Evolutionary conservation across 1,140 invertebrate species (phyloP).

Genomic region (Drosophila melanica): DNA sequence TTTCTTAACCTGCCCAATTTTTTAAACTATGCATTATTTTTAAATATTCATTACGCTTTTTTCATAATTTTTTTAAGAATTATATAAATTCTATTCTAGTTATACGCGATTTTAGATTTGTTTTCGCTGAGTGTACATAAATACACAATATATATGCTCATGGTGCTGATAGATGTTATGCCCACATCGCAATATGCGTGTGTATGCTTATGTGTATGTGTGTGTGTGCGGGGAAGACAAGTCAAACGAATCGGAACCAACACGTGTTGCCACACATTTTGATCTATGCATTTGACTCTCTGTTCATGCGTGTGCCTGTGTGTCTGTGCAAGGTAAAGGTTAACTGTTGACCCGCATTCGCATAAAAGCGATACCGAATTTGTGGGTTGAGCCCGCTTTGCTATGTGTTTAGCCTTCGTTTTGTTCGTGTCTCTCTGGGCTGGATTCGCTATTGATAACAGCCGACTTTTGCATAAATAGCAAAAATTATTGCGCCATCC

Average conservation of each 20-base stretch:
- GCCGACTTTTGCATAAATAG: slow-evolving; percentile 52
- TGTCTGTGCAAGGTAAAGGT: slow-evolving; percentile 47
- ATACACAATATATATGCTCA: slow-evolving; percentile 28
- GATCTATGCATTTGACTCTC: slow-evolving; percentile 37
- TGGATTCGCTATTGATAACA: slow-evolving; percentile 38
- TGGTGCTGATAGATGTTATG: slow-evolving; percentile 40
- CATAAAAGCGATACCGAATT: slow-evolving; percentile 36
- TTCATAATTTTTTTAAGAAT: background rate
- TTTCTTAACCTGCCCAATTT: too few relatives aligned
- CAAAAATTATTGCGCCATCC: slow-evolving; percentile 55
- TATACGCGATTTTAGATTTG: background rate
- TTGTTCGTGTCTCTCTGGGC: background rate
- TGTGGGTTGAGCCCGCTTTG: slow-evolving; percentile 14
- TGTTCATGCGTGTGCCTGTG: background rate
- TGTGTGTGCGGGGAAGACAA: slow-evolving; percentile 8
- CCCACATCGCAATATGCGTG: slow-evolving; percentile 23
- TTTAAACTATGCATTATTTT: background rate
- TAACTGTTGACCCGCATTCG: slow-evolving; percentile 52
- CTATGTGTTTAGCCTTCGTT: background rate
- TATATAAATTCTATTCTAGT: background rate
- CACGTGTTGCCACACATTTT: slow-evolving; percentile 50
- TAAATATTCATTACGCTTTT: background rate
- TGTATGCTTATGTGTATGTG: background rate
- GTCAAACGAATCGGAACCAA: slow-evolving; percentile 52
- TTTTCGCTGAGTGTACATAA: slow-evolving; percentile 3